A percentile compares a stretch with the other conserved stretches of the same genome.
Evolutionary conservation across 2,888 invertebrate genomes (phyloP).

Genomic region (Acanthosepion lycidas): DNA sequence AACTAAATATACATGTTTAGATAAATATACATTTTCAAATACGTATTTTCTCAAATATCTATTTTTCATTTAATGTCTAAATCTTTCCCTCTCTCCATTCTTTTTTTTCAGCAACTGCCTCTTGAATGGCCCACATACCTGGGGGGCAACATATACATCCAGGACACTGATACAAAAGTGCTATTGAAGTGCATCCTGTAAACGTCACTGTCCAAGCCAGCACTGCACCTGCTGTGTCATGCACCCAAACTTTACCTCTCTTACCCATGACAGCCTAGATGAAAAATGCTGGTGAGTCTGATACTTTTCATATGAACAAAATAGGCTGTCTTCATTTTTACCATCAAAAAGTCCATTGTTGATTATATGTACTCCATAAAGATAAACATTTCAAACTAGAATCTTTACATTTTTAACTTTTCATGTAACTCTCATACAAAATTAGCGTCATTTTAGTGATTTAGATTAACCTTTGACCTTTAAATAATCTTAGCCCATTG

Average conservation of each 20-base stretch:
- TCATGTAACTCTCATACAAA: background rate
- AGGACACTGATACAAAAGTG: background rate
- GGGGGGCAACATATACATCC: background rate
- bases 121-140: background rate
- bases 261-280: background rate
- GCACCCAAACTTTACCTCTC: background rate
- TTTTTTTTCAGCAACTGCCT: background rate
- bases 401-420: background rate
- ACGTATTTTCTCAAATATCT: background rate
- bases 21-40: background rate
- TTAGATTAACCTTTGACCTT: slow-evolving; percentile 6
- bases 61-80: background rate
- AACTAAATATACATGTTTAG: background rate
- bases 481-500: background rate
- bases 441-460: background rate
- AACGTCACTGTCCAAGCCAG: background rate
- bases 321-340: background rate
- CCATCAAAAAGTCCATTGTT: background rate
- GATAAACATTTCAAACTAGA: background rate
- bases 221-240: background rate
- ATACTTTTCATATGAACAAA: background rate
- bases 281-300: background rate
- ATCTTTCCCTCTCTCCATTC: background rate
- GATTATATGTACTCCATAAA: background rate
- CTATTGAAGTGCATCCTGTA: background rate